A percentile compares a stretch with the other conserved stretches of the same genome.
Evolutionary conservation across 1,140 invertebrate species (phyloP).

Genomic region (Choristoneura fumiferana): DNA sequence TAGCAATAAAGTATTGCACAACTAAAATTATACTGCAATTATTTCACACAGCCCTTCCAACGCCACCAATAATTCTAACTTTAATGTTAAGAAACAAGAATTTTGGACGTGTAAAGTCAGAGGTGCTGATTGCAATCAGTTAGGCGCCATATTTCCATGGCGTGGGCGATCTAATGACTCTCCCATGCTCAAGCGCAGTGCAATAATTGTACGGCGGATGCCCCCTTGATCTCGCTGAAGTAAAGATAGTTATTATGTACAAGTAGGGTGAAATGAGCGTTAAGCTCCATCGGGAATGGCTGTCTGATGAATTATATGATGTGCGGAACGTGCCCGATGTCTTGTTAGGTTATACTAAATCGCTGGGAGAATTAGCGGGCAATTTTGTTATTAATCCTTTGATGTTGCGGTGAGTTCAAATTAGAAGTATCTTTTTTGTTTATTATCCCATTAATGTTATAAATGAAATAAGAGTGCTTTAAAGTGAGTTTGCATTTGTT

Average conservation of each 20-base stretch:
- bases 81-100: constrained; percentile 15
- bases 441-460: too few relatives aligned
- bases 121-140: constrained; percentile 65
- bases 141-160: constrained; percentile 52
- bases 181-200: constrained; percentile 56
- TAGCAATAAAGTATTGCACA: too few relatives aligned
- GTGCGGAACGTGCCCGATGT: constrained; percentile 55
- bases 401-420: background rate
- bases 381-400: constrained; percentile 19
- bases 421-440: too few relatives aligned
- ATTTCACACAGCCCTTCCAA: too few relatives aligned
- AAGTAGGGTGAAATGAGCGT: constrained; percentile 63
- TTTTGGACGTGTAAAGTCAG: constrained; percentile 56
- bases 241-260: constrained; percentile 70
- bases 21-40: too few relatives aligned
- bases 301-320: constrained; percentile 58
- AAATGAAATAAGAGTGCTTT: too few relatives aligned
- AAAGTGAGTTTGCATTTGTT: too few relatives aligned
- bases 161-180: constrained; percentile 68
- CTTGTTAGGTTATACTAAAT: constrained; percentile 46
- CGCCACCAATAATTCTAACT: constrained; percentile 2
- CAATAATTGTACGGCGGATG: constrained; percentile 67
- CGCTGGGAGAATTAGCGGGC: constrained; percentile 12
- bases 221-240: constrained; percentile 63
- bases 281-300: constrained; percentile 54